Base-by-base conservation (phyloP, 2,113 vertebrate species). In the Kobus ellipsiprymnus region DNA sequence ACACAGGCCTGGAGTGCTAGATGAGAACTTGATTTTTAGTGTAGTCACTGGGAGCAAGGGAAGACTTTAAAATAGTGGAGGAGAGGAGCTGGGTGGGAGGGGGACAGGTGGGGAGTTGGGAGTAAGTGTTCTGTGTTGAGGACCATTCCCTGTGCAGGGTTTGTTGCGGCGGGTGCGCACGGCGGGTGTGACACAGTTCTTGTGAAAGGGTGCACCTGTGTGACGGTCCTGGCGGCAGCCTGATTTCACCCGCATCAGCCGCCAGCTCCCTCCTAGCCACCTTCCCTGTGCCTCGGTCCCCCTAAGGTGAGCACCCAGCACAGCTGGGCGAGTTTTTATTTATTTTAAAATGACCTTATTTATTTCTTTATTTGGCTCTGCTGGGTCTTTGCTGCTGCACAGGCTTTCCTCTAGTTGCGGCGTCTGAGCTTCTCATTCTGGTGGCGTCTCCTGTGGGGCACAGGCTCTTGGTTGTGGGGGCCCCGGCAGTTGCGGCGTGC, bases 251-350 rank as follows among this genome's bases (percentile, higher is more conserved):
- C 74, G 85, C 6, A 1, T 55, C 74, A 1, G 0, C 55, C 36
- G 1, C 13, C 9, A 0, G 44, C 91, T 94, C 33, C 86, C 67
- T 82, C 78, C 91, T 27, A 1, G 44, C 21, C 5, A 25, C 64
- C 60, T 46, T 95, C 25, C 81, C 74, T n/a, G 83, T 92, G 96
- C 88, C 88, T 94, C 97, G 57, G 54, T 27, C 40, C 52, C 52
- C 27, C 25, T 19, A 36, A 71, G 64, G 17, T 21, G 64, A 84
- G 92, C 81, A 33, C 64, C 60, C 19, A 5, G 4, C 44, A 4
- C 27, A 33, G 87, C 1, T 33, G 15, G 60, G 30, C 14, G 59
- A 62, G 81, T 81, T 91, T 83, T 50, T 40, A 23, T 40, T 71
- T 14, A 40, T 36, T 5, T 33, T 64, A 62, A 16, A 62, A 36